Conservation (phyloP, 2,888 invertebrate species). For the Drosophila sordidapex region DNA sequence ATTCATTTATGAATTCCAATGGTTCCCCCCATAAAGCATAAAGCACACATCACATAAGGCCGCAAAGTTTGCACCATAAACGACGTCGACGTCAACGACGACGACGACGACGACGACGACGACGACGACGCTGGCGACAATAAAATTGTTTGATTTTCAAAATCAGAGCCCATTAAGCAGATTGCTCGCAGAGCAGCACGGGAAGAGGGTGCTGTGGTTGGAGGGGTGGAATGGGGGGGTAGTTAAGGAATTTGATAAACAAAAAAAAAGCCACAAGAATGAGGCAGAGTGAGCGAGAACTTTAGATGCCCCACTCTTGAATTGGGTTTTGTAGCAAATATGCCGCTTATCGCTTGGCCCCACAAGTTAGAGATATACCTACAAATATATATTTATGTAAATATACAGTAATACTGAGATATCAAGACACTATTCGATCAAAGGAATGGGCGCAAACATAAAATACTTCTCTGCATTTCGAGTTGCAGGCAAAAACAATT, state of each 20-base stretch:
- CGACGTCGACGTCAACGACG: background rate
- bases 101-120: constrained; percentile 7
- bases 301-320: constrained; percentile 3
- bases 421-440: constrained; percentile 49
- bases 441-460: constrained; percentile 38
- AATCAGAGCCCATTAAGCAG: constrained; percentile 72
- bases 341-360: constrained; percentile 49
- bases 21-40: background rate
- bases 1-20: constrained; percentile 8
- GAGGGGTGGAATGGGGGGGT: background rate
- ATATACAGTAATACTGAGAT: constrained; percentile 16
- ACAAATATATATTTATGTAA: constrained; percentile 28
- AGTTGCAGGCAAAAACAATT: background rate
- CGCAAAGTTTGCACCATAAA: constrained; percentile 63
- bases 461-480: constrained; percentile 3
- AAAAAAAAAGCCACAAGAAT: constrained; percentile 18
- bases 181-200: constrained; percentile 25
- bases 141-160: constrained; percentile 74
- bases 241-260: constrained; percentile 36
- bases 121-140: constrained; percentile 50
- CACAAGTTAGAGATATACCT: background rate
- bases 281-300: constrained; percentile 1
- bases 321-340: constrained; percentile 57
- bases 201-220: background rate
- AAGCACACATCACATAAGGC: constrained; percentile 57